Evolutionary conservation across 2,888 invertebrate species (phyloP), one percentile per base, ranked within the genome.

Genomic region (Morpho helenor): DNA sequence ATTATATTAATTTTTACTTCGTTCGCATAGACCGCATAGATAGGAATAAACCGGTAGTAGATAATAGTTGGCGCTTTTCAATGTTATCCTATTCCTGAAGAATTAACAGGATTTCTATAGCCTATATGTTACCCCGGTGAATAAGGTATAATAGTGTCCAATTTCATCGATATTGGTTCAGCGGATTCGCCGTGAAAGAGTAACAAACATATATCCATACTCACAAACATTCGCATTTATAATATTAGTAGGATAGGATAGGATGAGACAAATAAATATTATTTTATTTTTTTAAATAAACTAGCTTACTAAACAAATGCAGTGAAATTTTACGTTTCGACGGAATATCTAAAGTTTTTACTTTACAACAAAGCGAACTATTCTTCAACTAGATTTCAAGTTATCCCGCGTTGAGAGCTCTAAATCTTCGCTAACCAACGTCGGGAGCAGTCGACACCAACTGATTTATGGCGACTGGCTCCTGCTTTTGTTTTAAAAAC

Each of bases 341-440:
- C 9, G 42, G 42, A 8, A 43, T 43, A 7, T 2, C 42, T 43
- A 40, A 45, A 53, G 46, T 46, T 53, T 46, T 16, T 46, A 45
- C 10, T 50, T 50, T 50, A 8, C 4, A 41, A 52, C 52, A 47
- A 52, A 53, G 40, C 52, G 8, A 40, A 51, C 31, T 52, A 47
- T 52, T 52, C 49, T 31, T 49, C 47, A 60, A 43, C 60, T 60
- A 60, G 54, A 57, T 57, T 58, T 64, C 57, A 60, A 56, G 22
- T 56, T 58, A 52, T 53, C 46, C 52, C 52, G 46, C 52, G 52
- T 52, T 46, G 60, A 59, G 58, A 65, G 64, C 69, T 65, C 63
- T 74, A 74, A 74, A 74, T 74, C 74, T 69, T 67, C 52, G 65
- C 64, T 63, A 64, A 58, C 59, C 59, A 64, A 62, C 62, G 61